A percentile compares a stretch with the other conserved stretches of the same genome.
Evolutionary conservation across 2,797 vertebrate species (phyloP).

Genomic region (Pseudopleuronectes americanus): DNA sequence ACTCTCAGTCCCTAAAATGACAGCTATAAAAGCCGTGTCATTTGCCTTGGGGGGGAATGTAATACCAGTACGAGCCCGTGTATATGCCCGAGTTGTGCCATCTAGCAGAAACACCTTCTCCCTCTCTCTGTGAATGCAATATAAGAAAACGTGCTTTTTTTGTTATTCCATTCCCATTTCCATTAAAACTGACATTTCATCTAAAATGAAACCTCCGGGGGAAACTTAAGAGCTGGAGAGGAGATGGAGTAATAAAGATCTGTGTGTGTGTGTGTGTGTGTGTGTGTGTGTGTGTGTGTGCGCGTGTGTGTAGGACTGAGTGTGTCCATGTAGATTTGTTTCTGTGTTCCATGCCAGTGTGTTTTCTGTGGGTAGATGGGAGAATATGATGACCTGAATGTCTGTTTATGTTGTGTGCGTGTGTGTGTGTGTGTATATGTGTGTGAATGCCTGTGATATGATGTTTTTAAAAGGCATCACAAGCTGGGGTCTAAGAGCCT

Average conservation of each 20-base stretch:
- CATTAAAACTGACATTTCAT: slow-evolving; percentile 92
- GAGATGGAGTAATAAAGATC: slow-evolving; percentile 75
- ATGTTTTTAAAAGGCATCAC: slow-evolving; percentile 69
- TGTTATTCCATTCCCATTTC: slow-evolving; percentile 88
- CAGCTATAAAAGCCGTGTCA: slow-evolving; percentile 66
- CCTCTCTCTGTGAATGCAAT: slow-evolving; percentile 54
- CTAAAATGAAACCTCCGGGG: slow-evolving; percentile 87
- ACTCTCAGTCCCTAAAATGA: slow-evolving; percentile 56
- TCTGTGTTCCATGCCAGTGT: slow-evolving; percentile 47
- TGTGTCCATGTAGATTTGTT: slow-evolving; percentile 38
- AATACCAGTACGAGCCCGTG: slow-evolving; percentile 61
- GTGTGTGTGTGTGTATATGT: background rate
- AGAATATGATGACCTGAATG: slow-evolving; percentile 59
- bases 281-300: slow-evolving; percentile 35
- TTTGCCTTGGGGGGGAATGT: slow-evolving; percentile 67
- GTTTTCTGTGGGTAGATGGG: slow-evolving; percentile 29
- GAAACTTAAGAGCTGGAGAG: slow-evolving; percentile 80
- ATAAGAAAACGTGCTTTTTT: slow-evolving; percentile 78
- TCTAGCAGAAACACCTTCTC: slow-evolving; percentile 76
- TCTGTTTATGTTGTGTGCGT: slow-evolving; percentile 9
- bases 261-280: background rate
- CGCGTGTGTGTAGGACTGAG: slow-evolving; percentile 30
- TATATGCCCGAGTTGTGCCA: slow-evolving; percentile 67
- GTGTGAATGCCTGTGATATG: slow-evolving; percentile 39
- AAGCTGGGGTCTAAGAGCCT: slow-evolving; percentile 46